Evolutionary conservation across 2,797 vertebrate species (phyloP), one percentile per base, ranked within the genome.

Genomic region (Notoglanidium macrostoma): DNA sequence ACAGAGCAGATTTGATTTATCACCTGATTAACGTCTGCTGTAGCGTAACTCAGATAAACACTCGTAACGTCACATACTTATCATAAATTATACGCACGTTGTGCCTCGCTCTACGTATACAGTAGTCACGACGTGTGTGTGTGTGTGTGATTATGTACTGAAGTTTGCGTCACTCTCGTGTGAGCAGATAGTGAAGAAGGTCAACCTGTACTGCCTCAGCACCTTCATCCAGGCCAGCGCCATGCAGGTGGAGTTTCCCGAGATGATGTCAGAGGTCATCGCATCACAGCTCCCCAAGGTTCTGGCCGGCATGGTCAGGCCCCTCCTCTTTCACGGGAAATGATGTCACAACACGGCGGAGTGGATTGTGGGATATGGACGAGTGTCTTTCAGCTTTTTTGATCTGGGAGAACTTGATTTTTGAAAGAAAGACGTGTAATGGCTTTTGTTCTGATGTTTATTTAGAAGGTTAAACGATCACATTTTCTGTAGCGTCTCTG

Each of bases 211-310:
- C 95, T 99, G 98, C 91, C 93, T 99, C 93, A 99, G 96, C 91
- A 99, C 98, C 29, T 99, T 97, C 93, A 97, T 99, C 92, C 98
- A 99, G 94, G 99, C 98, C 0, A 97, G 98, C 23, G 91, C 97
- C 84, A 95, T 99, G 95, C 97, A 95, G 44, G 97, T 99, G 89
- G 98, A 99, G 93, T 99, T 99, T 90, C 98, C 98, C 0, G 98
- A 99, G 94, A 99, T 99, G 98, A 99, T 99, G 98, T 96, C 98
- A 26, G 98, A 99, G 94, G 97, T 99, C 88, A 99, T 99, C 87
- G 95, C 97, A 79, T 98, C 98, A 40, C 98, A 99, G 91, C 94
- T 99, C 73, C 98, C 98, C 86, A 99, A 99, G 94, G 97, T 99
- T 90, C 94, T 99, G 91, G 98, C 98, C 5, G 98, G 98, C 87